Base-by-base conservation (phyloP, 2,888 invertebrate species). In the Campoplex nolae region DNA sequence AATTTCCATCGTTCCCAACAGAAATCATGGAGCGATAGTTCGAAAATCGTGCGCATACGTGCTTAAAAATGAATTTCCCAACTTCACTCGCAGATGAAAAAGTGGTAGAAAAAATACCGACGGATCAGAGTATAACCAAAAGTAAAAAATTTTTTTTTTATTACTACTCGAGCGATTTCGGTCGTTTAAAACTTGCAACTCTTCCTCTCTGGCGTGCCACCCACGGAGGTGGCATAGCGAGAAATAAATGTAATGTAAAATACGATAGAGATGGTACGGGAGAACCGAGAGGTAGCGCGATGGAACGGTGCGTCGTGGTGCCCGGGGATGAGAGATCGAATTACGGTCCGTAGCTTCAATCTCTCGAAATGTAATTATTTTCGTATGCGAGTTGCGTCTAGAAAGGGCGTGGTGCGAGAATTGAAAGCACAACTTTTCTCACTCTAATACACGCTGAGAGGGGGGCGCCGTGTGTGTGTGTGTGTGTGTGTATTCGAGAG, bases 391-490 rank as follows among this genome's bases (percentile, higher is more conserved):
- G 65, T 35, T 65, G 58, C 74, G n/a, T 84, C 48, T 54, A 42
- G 65, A 74, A 78, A 58, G 38, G 56, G 67, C 28, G 62, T 54
- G 67, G 65, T 32, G 45, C 35, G 67, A 38, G 18, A 48, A 58
- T 83, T 71, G 76, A 83, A 83, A 76, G 76, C 75, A 38, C 77
- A 77, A 77, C 77, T 83, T 83, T 83, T 65, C 83, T 77, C 76
- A 48, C 82, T 80, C 48, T 58, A n/a, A 32, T 48, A 16, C 71
- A 38, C 23, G 35, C 23, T 23, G 23, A 23, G 23, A 23, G 23
- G 23, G 23, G 23, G 23, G 23, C 23, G 0, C 23, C 23, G 23
- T 23, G 23, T 23, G 23, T 23, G n/a, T 28, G 35, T 45, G 23
- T 23, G 23, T 23, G 23, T 23, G n/a, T 28, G 35, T 45, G 48